phyloP scores from a whole-genome alignment of 2,888 invertebrate species.

The Caenorhabditis becei region DNA sequence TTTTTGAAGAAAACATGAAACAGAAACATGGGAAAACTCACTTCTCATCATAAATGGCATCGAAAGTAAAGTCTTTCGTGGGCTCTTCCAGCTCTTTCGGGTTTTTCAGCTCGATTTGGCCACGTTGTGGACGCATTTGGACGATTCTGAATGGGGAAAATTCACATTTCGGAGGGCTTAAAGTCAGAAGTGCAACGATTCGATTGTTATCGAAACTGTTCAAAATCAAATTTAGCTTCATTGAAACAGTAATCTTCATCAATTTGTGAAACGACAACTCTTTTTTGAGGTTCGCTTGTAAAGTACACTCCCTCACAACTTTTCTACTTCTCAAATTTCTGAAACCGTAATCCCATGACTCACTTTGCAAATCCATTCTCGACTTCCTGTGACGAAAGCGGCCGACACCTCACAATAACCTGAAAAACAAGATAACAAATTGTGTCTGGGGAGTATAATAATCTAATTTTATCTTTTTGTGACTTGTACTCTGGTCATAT shows the following conservation, averaged over 20 bases:
- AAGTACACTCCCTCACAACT: too few species aligned
- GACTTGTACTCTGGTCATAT: background rate
- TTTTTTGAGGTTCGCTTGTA: too few species aligned
- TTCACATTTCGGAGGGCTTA: too few species aligned
- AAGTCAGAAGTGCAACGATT: too few species aligned
- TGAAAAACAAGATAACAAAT: slow-evolving; percentile 85
- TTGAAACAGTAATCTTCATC: too few species aligned
- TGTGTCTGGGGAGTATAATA: background rate
- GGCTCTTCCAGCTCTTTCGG: slow-evolving; percentile 86
- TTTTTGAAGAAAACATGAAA: background rate
- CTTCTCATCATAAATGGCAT: slow-evolving; percentile 94
- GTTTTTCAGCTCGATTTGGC: slow-evolving; percentile 92
- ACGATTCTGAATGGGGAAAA: slow-evolving; percentile 86
- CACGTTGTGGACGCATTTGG: slow-evolving; percentile 90
- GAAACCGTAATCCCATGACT: slow-evolving; percentile 12
- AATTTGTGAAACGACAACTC: too few species aligned
- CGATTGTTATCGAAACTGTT: too few species aligned
- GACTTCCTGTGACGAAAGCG: slow-evolving; percentile 92
- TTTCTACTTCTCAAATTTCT: slow-evolving; percentile 15
- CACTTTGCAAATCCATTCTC: slow-evolving; percentile 85
- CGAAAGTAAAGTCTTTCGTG: slow-evolving; percentile 94
- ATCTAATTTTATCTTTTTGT: background rate
- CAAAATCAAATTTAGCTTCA: too few species aligned
- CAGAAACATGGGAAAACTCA: slow-evolving; percentile 82
- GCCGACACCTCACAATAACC: slow-evolving; percentile 96